These are phyloP conservation scores for Struthio camelus DNA, from an alignment of 2,113 vertebrate species.

Conservation along the genomic window DNA sequence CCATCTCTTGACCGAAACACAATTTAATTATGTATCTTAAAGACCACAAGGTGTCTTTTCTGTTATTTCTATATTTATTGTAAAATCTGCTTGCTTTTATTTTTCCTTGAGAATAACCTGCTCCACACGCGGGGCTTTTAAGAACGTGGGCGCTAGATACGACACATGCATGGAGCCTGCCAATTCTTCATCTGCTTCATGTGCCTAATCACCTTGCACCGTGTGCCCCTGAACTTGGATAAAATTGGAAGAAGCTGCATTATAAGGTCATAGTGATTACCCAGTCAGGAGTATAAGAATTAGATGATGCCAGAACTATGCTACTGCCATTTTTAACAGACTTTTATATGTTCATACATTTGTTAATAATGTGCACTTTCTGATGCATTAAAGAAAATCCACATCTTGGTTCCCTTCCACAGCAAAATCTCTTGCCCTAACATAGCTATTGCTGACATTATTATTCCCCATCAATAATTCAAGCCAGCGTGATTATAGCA, in stretches of 20 bases:
- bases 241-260: background rate
- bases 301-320: background rate
- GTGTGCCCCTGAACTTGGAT: too few species aligned
- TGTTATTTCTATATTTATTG: background rate
- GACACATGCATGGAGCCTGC: rapidly evolving
- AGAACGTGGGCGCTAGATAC: background rate
- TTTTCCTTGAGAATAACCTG: background rate
- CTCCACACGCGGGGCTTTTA: too few species aligned
- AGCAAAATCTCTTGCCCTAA: background rate
- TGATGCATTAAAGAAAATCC: background rate
- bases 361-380: background rate
- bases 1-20: background rate
- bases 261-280: background rate
- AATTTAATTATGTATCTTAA: background rate
- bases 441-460: background rate
- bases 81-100: background rate
- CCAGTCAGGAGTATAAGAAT: background rate
- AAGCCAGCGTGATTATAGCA: background rate
- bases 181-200: background rate
- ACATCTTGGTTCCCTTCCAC: background rate
- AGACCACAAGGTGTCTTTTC: background rate
- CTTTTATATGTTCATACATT: background rate
- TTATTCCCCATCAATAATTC: background rate
- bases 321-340: background rate
- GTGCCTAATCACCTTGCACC: background rate